A percentile compares a stretch with the other conserved stretches of the same genome.
Conservation (phyloP, 2,113 vertebrate species). For the Pseudorectes ferrugineus region DNA sequence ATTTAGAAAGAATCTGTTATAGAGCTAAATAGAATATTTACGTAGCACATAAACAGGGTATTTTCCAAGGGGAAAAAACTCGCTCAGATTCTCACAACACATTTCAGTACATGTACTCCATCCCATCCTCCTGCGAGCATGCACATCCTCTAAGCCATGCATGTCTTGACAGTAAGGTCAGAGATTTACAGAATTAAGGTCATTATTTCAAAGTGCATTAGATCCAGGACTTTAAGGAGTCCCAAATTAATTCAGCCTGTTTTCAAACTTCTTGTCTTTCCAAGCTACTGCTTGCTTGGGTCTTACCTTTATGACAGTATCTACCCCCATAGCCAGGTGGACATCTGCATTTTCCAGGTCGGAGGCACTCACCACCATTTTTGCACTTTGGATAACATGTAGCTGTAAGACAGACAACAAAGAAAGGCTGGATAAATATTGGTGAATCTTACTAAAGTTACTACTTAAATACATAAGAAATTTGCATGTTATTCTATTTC, state of each 20-base stretch:
- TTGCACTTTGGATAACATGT: conserved; percentile 85
- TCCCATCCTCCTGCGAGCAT: background rate
- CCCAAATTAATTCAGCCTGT: background rate
- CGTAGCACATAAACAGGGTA: background rate
- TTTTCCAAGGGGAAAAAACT: background rate
- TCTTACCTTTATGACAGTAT: conserved; percentile 83
- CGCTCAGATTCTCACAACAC: background rate
- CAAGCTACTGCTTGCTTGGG: background rate
- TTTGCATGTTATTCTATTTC: background rate
- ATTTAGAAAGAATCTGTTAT: background rate
- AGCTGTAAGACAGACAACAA: conserved; percentile 31
- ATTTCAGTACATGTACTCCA: background rate
- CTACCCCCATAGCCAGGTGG: conserved; percentile 77
- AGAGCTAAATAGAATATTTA: background rate
- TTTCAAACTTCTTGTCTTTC: background rate
- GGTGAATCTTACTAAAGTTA: background rate
- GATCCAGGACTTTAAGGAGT: background rate
- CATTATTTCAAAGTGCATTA: background rate
- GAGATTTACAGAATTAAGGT: background rate
- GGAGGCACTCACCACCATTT: conserved; percentile 82
- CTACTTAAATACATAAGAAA: background rate
- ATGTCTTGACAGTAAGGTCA: background rate
- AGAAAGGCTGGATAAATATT: background rate
- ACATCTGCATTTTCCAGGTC: conserved; percentile 85
- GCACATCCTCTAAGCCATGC: background rate